phyloP scores from a whole-genome alignment of 2,113 vertebrate species.

The Urocolius indicus region DNA sequence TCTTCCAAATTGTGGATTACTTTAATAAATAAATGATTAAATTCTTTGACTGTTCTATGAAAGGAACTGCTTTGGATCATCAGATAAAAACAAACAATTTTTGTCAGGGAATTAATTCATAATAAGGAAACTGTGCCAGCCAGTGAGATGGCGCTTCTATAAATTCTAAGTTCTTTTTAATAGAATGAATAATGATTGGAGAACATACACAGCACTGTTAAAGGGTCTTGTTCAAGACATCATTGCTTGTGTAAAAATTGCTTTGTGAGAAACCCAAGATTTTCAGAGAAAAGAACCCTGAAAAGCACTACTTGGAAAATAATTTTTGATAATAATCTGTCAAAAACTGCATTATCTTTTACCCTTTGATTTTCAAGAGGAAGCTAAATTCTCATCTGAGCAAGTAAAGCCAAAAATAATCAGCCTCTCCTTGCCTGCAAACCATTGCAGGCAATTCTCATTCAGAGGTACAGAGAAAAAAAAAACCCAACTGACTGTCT shows the following conservation, averaged over 20 bases:
- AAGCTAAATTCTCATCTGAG: not conserved
- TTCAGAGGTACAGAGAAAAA: not conserved
- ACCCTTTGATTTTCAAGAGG: not conserved
- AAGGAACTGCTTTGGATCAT: constrained; percentile 18
- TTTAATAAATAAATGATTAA: constrained; percentile 8
- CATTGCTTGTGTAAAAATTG: not conserved
- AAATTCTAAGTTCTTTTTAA: constrained; percentile 29
- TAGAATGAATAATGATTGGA: not conserved
- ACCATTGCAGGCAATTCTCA: not conserved
- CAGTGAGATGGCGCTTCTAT: not conserved
- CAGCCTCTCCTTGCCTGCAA: not conserved
- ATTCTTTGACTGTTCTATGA: not conserved
- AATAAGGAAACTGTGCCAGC: not conserved
- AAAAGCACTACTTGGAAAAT: not conserved
- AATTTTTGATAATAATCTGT: constrained; percentile 5
- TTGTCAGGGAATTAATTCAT: constrained; percentile 37
- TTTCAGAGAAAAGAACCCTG: not conserved
- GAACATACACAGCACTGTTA: not conserved
- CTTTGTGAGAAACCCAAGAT: not conserved
- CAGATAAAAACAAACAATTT: constrained; percentile 17
- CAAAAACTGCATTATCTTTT: not conserved
- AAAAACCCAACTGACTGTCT: not conserved
- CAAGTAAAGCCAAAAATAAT: not conserved
- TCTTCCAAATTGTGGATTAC: not conserved
- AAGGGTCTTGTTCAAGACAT: constrained; percentile 2